Evolutionary conservation across 2,797 vertebrate species (phyloP), one percentile per base, ranked within the genome.

Genomic region (Amniataba percoides): DNA sequence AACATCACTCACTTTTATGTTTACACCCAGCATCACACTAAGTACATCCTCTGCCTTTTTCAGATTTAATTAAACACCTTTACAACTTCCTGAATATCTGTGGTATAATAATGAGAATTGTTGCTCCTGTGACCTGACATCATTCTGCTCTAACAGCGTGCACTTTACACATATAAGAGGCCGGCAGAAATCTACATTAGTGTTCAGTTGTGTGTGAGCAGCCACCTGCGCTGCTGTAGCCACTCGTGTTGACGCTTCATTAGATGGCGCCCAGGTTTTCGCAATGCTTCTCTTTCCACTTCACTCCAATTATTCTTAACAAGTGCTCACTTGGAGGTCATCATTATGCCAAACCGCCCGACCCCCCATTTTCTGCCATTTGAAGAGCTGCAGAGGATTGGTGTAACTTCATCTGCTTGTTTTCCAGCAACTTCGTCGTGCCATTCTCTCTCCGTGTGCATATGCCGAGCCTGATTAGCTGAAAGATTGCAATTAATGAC

Each of bases 221-320:
- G 45, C 23, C 71, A 69, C 52, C 3, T 42, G 72, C 62, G 82
- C 46, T 48, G 42, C 49, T 66, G 72, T 66, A 72, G 53, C 67
- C 82, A 71, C 80, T 71, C 55, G 63, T 78, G 57, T 58, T 52
- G 70, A 78, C 82, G 66, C 88, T 79, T 88, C 78, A 87, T 89
- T 83, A 82, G 73, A 74, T 56, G 56, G 34, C 53, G 31, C 36
- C 51, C 51, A 65, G 71, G 77, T 81, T 87, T 85, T 88, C 70
- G 74, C 72, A 72, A 65, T 6, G 43, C 80, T 72, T 58, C 66
- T 82, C 68, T 79, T 61, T 83, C 84, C 79, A 86, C 76, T 85
- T 86, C 74, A 77, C 71, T 80, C 71, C 83, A 90, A 89, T 89
- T 86, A 87, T 82, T 71, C 74, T 63, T 81, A 87, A 89, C 83